These are phyloP conservation scores for Mandrillus leucophaeus DNA, from an alignment of 2,113 vertebrate species.

Conservation along the genomic window DNA sequence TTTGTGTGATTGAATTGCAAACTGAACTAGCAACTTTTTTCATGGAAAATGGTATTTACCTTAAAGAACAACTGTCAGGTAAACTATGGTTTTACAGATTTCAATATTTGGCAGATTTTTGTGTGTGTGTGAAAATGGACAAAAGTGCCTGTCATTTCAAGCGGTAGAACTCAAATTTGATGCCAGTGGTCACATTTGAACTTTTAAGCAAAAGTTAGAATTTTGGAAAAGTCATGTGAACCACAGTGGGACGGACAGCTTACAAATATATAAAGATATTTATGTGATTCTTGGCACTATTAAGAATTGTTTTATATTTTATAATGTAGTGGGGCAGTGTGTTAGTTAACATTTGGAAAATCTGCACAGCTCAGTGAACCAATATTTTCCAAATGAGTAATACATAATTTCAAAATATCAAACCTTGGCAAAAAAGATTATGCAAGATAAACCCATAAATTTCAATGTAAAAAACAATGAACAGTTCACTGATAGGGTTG, in stretches of 20 bases:
- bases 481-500: neutral
- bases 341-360: conserved; percentile 39
- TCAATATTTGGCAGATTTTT: conserved; percentile 30
- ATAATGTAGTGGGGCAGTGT: neutral
- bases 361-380: neutral
- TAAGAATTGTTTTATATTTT: neutral
- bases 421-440: neutral
- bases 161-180: neutral
- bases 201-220: conserved; percentile 42
- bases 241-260: neutral
- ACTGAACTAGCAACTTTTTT: neutral
- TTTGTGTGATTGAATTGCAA: neutral
- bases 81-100: neutral
- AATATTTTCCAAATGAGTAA: conserved; percentile 19
- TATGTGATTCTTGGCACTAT: neutral
- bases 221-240: neutral
- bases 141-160: neutral
- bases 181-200: neutral
- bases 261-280: neutral
- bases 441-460: neutral
- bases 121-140: neutral
- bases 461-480: neutral
- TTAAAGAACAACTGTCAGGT: conserved; percentile 3
- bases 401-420: neutral
- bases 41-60: neutral